Percentiles rank a stretch among this genome's conserved stretches.
phyloP scores from a whole-genome alignment of 2,113 vertebrate species.

The Nettapus auritus region DNA sequence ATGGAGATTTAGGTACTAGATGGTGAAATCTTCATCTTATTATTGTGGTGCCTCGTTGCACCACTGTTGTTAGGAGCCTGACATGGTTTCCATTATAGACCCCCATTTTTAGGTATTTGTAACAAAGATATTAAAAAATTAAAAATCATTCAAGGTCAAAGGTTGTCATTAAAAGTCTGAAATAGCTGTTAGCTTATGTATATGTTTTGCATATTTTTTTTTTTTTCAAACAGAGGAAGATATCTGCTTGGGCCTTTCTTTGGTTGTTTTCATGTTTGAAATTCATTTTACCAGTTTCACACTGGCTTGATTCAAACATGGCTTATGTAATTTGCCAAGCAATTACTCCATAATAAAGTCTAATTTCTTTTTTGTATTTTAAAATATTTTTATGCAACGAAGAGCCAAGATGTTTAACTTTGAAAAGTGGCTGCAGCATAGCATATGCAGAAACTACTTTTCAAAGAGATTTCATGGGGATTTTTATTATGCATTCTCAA shows the following conservation, averaged over 20 bases:
- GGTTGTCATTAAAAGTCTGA: slow-evolving; percentile 51
- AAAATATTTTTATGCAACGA: slow-evolving; percentile 55
- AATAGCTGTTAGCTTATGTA: slow-evolving; percentile 49
- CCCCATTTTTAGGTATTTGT: slow-evolving; percentile 66
- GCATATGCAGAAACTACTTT: slow-evolving; percentile 64
- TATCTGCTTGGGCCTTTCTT: slow-evolving; percentile 24
- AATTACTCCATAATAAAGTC: slow-evolving; percentile 69
- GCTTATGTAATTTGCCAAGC: slow-evolving; percentile 69
- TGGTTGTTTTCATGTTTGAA: slow-evolving; percentile 44
- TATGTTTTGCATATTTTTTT: slow-evolving; percentile 38
- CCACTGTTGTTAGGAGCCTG: slow-evolving; percentile 71
- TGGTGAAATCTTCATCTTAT: slow-evolving; percentile 88
- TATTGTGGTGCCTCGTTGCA: slow-evolving; percentile 74
- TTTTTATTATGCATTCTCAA: slow-evolving; percentile 60
- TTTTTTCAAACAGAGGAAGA: background rate
- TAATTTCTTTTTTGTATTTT: slow-evolving; percentile 71
- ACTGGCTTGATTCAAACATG: slow-evolving; percentile 66
- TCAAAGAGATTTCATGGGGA: slow-evolving; percentile 42
- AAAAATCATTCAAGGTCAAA: slow-evolving; percentile 58
- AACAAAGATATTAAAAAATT: slow-evolving; percentile 63
- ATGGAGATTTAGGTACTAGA: slow-evolving; percentile 89
- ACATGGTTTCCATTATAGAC: slow-evolving; percentile 61
- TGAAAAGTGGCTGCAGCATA: slow-evolving; percentile 22
- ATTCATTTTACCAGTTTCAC: slow-evolving; percentile 59
- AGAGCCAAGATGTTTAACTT: slow-evolving; percentile 62